Conservation (phyloP, 2,888 invertebrate genomes). For the Drosophila anceps region DNA sequence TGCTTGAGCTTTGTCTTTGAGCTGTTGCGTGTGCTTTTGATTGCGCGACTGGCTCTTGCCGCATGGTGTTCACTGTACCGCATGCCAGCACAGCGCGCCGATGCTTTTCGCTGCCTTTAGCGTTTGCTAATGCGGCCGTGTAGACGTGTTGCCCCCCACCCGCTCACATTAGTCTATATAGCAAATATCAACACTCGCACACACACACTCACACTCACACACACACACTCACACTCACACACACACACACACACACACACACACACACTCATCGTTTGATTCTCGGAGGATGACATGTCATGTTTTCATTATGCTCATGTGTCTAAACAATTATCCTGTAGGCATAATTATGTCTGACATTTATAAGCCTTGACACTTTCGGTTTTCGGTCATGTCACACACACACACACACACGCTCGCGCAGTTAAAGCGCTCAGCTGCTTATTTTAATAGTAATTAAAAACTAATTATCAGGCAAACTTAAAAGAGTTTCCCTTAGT, state of each 20-base stretch:
- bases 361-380: constrained; percentile 82
- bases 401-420: constrained; percentile 31
- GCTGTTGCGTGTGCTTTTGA: constrained; percentile 26
- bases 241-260: not conserved
- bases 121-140: constrained; percentile 49
- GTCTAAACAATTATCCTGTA: constrained; percentile 82
- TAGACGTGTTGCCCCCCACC: constrained; percentile 13
- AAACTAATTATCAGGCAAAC: constrained; percentile 51
- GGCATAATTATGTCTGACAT: constrained; percentile 82
- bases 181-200: constrained; percentile 41
- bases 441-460: constrained; percentile 54
- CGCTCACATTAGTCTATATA: not conserved
- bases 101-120: constrained; percentile 57
- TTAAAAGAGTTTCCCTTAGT: not conserved
- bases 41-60: constrained; percentile 20
- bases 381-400: constrained; percentile 72
- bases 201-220: constrained; percentile 32
- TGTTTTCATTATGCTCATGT: constrained; percentile 82
- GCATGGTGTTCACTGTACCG: constrained; percentile 21
- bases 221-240: constrained; percentile 26
- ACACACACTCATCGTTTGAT: constrained; percentile 56
- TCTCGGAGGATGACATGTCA: constrained; percentile 80
- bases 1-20: constrained; percentile 10
- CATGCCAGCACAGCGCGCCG: not conserved
- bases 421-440: constrained; percentile 11